phyloP scores from a whole-genome alignment of 2,113 vertebrate genomes.

The Protobothrops mucrosquamatus region DNA sequence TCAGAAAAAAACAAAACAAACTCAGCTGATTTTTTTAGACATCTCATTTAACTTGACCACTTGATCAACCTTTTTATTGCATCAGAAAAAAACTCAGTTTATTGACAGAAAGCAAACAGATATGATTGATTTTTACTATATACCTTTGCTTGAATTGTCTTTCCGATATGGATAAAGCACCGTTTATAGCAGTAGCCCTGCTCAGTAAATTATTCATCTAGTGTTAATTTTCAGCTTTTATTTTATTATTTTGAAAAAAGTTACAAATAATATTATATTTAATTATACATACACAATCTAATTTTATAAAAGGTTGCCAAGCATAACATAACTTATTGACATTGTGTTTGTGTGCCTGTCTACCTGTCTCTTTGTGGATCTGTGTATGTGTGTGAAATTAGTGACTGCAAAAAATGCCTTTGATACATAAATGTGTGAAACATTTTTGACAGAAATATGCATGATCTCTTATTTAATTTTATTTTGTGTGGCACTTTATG shows the following conservation, averaged over 20 bases:
- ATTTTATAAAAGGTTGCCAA: not conserved
- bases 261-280: too few species aligned
- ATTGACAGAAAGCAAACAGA: not conserved
- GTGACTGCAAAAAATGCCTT: not conserved
- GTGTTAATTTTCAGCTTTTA: too few species aligned
- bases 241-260: too few species aligned
- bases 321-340: not conserved
- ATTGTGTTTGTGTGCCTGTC: not conserved
- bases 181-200: not conserved
- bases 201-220: not conserved
- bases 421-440: not conserved
- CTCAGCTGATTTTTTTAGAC: not conserved
- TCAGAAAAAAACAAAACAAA: not conserved
- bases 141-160: not conserved
- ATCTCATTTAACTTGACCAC: not conserved
- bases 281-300: too few species aligned
- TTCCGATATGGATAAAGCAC: not conserved
- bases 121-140: not conserved
- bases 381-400: not conserved
- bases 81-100: not conserved
- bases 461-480: not conserved
- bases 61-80: not conserved
- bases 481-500: not conserved
- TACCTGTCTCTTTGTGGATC: not conserved
- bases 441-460: not conserved